These are phyloP conservation scores for Thymelicus acteon DNA, from an alignment of 2,888 invertebrate species.

Conservation along the genomic window DNA sequence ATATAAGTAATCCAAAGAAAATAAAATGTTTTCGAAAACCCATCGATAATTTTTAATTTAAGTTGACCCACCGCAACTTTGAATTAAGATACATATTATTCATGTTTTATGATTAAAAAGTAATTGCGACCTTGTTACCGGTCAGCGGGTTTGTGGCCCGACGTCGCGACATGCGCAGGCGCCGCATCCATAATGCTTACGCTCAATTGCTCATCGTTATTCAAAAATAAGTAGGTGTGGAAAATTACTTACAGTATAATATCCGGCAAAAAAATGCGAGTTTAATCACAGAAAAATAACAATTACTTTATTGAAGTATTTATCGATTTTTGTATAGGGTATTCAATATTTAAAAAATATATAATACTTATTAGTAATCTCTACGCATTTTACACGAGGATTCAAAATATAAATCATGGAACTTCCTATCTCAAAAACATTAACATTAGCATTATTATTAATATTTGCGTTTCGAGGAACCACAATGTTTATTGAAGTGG, in stretches of 20 bases:
- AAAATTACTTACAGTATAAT: constrained; percentile 19
- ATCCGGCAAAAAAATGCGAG: constrained; percentile 6
- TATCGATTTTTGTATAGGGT: no score
- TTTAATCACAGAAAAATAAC: not conserved
- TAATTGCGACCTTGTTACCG: constrained; percentile 30
- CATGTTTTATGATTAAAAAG: constrained; percentile 26
- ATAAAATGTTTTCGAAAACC: no score
- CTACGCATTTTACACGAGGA: no score
- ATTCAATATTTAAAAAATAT: no score
- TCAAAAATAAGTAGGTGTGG: constrained; percentile 22
- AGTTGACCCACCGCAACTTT: not conserved
- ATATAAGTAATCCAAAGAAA: no score
- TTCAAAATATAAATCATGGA: no score
- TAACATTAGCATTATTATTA: no score
- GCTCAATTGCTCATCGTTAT: constrained; percentile 14
- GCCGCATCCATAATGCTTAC: constrained; percentile 29
- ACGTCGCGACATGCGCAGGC: constrained; percentile 27
- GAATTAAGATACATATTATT: not conserved
- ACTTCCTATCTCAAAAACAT: no score
- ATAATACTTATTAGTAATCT: no score
- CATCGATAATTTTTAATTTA: not conserved
- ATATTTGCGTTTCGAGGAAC: no score
- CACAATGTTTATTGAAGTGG: constrained; percentile 54
- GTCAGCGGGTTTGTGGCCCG: constrained; percentile 26
- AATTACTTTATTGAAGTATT: no score